A percentile compares a stretch with the other conserved stretches of the same genome.
phyloP scores from a whole-genome alignment of 2,113 vertebrate genomes.

The Ceyx cyanopectus region DNA sequence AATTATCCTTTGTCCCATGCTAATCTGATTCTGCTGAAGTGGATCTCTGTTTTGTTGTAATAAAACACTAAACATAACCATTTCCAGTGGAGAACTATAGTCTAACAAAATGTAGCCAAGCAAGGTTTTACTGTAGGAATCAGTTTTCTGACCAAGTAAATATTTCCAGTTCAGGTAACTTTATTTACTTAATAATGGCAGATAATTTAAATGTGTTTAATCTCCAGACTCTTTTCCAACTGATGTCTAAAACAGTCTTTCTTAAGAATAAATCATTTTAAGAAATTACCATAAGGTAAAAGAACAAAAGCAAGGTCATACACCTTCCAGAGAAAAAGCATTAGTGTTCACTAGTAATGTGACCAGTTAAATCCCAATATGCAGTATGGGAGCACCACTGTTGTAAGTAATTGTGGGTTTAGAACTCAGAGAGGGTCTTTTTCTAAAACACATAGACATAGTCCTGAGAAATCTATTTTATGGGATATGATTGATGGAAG shows the following conservation, averaged over 20 bases:
- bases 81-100: not conserved
- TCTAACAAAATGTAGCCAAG: not conserved
- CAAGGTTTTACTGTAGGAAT: not conserved
- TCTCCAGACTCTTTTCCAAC: not conserved
- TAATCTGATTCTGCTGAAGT: not conserved
- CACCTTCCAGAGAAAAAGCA: not conserved
- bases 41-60: not conserved
- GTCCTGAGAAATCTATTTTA: conserved; percentile 43
- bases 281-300: not conserved
- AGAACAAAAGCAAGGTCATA: not conserved
- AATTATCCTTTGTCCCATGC: not conserved
- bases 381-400: not conserved
- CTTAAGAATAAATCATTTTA: not conserved
- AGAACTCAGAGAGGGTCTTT: not conserved
- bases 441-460: not conserved
- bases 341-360: not conserved
- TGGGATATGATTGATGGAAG: conserved; percentile 29
- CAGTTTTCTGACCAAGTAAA: not conserved
- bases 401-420: not conserved
- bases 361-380: not conserved
- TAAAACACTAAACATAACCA: not conserved
- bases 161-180: not conserved
- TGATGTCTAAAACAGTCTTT: not conserved
- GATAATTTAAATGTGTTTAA: not conserved
- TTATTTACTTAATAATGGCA: not conserved